Evolutionary conservation across 2,113 vertebrate genomes (phyloP).

Genomic region (Thalassoma bifasciatum): DNA sequence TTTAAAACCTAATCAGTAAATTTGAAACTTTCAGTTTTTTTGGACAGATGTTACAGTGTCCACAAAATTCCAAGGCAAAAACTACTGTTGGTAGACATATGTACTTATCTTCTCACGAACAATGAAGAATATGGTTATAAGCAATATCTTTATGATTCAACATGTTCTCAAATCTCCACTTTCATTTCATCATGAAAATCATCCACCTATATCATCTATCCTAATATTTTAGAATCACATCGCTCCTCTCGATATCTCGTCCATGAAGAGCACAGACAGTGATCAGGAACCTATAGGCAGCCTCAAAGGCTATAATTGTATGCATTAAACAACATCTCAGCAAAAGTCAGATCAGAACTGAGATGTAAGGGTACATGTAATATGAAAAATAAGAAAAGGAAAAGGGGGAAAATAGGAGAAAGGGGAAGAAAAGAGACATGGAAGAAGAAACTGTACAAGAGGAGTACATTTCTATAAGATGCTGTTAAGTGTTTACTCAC

Average conservation of each 20-base stretch:
- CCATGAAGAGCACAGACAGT: background rate
- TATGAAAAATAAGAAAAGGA: background rate
- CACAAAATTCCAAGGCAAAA: no score
- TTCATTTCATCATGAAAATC: constrained; percentile 3
- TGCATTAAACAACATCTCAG: background rate
- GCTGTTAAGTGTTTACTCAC: constrained; percentile 6
- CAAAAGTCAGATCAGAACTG: background rate
- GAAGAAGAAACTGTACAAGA: background rate
- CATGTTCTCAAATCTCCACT: background rate
- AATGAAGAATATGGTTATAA: background rate
- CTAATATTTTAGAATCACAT: background rate
- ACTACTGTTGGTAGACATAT: no score
- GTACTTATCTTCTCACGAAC: background rate
- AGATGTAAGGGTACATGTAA: background rate
- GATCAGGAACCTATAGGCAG: constrained; percentile 1
- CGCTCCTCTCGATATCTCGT: background rate
- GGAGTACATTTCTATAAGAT: background rate
- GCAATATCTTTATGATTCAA: background rate
- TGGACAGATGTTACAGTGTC: no score
- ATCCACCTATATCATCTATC: background rate
- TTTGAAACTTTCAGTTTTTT: no score
- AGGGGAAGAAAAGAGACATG: background rate
- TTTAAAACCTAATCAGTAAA: no score
- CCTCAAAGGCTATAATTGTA: background rate
- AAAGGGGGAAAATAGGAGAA: background rate